These are phyloP conservation scores for Sturmia bella DNA, from an alignment of 2,888 invertebrate species.

Conservation along the genomic window DNA sequence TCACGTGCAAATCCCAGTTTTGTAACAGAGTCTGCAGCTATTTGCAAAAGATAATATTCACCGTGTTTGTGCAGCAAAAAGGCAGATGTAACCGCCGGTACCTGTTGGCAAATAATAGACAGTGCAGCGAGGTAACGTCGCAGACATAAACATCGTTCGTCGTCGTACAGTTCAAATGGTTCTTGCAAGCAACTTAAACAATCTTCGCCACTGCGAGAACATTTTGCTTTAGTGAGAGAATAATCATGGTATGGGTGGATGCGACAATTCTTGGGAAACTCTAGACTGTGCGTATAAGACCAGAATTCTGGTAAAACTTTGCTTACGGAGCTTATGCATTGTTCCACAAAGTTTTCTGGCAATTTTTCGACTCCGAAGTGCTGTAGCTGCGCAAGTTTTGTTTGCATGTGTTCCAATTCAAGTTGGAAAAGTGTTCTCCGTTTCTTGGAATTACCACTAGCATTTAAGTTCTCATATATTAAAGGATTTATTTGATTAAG, in stretches of 20 bases:
- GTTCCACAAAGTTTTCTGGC: conserved; percentile 44
- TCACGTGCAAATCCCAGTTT: conserved; percentile 78
- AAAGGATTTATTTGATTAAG: conserved; percentile 52
- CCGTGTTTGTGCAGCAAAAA: conserved; percentile 74
- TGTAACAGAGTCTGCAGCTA: conserved; percentile 75
- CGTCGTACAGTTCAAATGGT: conserved; percentile 71
- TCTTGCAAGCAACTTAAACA: conserved; percentile 71
- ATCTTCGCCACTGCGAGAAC: conserved; percentile 27
- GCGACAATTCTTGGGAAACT: conserved; percentile 75
- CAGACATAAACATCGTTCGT: conserved; percentile 75
- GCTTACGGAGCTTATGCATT: conserved; percentile 72
- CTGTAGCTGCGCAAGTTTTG: conserved; percentile 75
- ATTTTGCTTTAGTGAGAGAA: conserved; percentile 70
- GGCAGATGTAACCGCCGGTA: conserved; percentile 70
- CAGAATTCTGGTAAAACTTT: conserved; percentile 78
- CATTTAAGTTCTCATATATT: conserved; percentile 72
- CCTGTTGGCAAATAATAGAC: conserved; percentile 74
- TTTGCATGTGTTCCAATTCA: conserved; percentile 76
- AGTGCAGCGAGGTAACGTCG: conserved; percentile 77
- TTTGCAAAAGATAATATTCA: conserved; percentile 75
- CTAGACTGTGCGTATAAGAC: conserved; percentile 77
- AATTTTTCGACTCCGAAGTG: conserved; percentile 53
- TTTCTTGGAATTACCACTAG: conserved; percentile 70
- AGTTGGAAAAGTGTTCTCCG: conserved; percentile 75
- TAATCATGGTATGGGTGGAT: conserved; percentile 75